phyloP scores from a whole-genome alignment of 2,797 vertebrate species.

The Cuculus canorus region DNA sequence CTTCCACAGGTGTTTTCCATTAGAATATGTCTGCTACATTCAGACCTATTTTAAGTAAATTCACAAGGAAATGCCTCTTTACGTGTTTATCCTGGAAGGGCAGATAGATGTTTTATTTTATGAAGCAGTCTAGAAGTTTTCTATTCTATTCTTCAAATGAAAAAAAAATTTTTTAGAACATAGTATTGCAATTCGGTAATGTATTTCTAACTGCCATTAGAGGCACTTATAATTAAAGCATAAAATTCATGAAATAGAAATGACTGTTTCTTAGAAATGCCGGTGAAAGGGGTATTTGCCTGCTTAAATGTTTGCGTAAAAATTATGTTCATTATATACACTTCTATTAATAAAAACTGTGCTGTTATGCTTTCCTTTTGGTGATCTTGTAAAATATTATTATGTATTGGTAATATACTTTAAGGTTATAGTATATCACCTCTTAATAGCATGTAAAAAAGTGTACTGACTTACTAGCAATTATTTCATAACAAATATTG shows the following conservation, averaged over 20 bases:
- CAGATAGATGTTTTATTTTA: slow-evolving; percentile 26
- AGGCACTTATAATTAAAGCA: slow-evolving; percentile 16
- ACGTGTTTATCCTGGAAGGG: slow-evolving; percentile 46
- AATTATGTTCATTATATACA: not conserved
- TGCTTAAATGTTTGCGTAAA: not conserved
- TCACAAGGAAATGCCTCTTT: slow-evolving; percentile 55
- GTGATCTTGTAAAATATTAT: not conserved
- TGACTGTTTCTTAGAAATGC: not conserved
- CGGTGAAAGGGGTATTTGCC: not conserved
- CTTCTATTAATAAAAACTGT: not conserved
- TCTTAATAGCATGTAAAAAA: not conserved
- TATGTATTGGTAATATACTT: not conserved
- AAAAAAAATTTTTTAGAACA: slow-evolving; percentile 41
- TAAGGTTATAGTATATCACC: not conserved
- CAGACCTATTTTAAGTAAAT: slow-evolving; percentile 58
- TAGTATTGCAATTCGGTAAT: slow-evolving; percentile 27
- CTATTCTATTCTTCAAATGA: slow-evolving; percentile 35
- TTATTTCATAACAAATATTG: not conserved
- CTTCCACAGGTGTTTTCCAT: slow-evolving; percentile 53
- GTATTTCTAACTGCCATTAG: slow-evolving; percentile 3
- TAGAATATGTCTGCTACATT: slow-evolving; percentile 49
- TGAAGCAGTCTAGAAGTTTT: slow-evolving; percentile 29
- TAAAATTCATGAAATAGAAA: not conserved
- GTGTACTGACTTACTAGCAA: not conserved
- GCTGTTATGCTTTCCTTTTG: not conserved